Conservation (phyloP, 1,140 invertebrate genomes). For the Palaemon carinicauda region DNA sequence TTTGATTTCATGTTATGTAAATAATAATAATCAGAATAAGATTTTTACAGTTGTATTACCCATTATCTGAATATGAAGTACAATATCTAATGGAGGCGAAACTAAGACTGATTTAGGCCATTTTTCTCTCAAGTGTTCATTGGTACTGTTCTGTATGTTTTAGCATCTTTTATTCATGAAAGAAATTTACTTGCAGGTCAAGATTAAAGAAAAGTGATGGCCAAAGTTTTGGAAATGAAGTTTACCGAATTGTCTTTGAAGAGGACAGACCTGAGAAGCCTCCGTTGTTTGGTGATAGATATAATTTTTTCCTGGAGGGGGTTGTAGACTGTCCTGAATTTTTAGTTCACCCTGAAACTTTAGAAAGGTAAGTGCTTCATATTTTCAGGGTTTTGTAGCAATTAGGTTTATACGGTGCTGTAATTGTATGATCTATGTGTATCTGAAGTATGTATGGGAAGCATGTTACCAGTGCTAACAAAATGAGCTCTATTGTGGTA, state of each 20-base stretch:
- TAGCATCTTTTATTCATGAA: not conserved
- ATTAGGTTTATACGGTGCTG: no score
- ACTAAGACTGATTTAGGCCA: no score
- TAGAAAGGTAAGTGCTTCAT: conserved; percentile 73
- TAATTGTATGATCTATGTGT: no score
- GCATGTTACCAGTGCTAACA: no score
- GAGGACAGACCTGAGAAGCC: conserved; percentile 75
- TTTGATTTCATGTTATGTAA: no score
- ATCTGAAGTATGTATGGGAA: no score
- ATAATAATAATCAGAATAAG: no score
- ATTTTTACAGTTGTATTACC: no score
- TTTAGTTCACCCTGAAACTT: conserved; percentile 89
- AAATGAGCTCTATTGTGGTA: not conserved
- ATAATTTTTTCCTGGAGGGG: conserved; percentile 94
- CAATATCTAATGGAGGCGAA: no score
- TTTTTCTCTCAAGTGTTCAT: not conserved
- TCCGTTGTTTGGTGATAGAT: conserved; percentile 94
- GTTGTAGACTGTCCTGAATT: conserved; percentile 99
- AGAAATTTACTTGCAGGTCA: conserved; percentile 65
- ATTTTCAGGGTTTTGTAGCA: no score
- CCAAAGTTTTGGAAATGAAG: conserved; percentile 84
- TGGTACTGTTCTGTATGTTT: not conserved
- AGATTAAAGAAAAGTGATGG: conserved; percentile 71
- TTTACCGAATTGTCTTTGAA: conserved; percentile 84
- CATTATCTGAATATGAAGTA: no score